Percentiles rank a stretch among this genome's conserved stretches.
phyloP scores from a whole-genome alignment of 2,113 vertebrate species.

The Callipepla squamata region DNA sequence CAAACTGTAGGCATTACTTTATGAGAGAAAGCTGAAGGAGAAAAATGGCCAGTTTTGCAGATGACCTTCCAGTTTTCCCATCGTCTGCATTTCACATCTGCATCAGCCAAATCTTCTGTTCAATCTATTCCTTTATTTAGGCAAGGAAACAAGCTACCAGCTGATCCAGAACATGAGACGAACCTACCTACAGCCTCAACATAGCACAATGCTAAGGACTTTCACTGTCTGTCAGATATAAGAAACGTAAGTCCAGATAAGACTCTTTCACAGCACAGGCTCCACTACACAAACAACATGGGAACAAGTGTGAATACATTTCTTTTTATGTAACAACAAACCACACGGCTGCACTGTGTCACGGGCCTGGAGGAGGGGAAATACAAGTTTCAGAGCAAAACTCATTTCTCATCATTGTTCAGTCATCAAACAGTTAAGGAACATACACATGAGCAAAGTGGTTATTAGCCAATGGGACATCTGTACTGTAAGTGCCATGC shows the following conservation, averaged over 20 bases:
- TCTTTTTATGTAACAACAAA: not conserved
- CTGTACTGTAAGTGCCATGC: not conserved
- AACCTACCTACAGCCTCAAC: not conserved
- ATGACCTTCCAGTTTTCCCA: not conserved
- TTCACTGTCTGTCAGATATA: not conserved
- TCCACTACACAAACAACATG: not conserved
- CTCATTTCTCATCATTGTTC: not conserved
- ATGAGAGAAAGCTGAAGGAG: not conserved
- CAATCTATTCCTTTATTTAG: not conserved
- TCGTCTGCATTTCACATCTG: not conserved
- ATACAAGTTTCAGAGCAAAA: not conserved
- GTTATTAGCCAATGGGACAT: not conserved
- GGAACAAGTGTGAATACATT: not conserved
- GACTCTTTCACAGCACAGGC: not conserved
- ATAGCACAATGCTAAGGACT: not conserved
- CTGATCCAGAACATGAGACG: not conserved
- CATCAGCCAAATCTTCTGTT: not conserved
- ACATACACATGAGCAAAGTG: not conserved
- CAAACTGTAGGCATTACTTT: not conserved
- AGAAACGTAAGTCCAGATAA: not conserved
- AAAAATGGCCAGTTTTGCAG: not conserved
- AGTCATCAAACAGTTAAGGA: not conserved
- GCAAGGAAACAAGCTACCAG: not conserved
- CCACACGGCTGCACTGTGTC: fast-evolving
- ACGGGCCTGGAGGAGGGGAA: fast-evolving